Evolutionary conservation across 2,888 invertebrate genomes (phyloP), one percentile per base, ranked within the genome.

Genomic region (Phalangium opilio): DNA sequence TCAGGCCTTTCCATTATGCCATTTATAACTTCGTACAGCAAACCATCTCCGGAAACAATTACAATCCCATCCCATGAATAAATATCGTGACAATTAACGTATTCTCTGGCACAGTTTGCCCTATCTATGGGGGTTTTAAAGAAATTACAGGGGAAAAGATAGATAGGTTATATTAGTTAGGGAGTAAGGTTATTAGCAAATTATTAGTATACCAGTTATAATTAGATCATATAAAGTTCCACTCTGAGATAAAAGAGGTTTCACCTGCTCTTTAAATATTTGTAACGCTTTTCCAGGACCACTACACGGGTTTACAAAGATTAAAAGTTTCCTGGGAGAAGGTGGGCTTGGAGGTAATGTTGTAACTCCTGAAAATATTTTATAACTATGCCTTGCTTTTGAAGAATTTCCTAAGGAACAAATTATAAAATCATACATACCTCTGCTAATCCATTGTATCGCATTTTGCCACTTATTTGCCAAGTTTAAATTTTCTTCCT

Each of bases 281-380:
- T 83, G 79, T 18, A 84, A 73, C 2, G 85, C 87, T 66, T 83
- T 83, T 1, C 95, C 95, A 0, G 86, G 78, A 0, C 96, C 96
- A 45, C 91, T 89, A 63, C 85, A 85, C 0, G 96, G 96, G 70
- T 95, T 96, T 47, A 95, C 71, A 43, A 96, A 70, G 17, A 93
- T 75, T 45, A 93, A 69, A 48, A 87, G 51, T 42, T 53, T 55
- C 36, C 44, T 46, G 14, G 45, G 39, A 17, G 39, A 34, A 21
- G 51, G 53, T 21, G 38, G 32, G 18, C 15, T 38, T 38, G 38
- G 38, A n/a, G 15, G 18, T 18, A 15, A 17, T 10, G 3, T 17
- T 17, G 18, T 15, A 36, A 36, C 14, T 7, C 14, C 14, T 17
- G 2, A 38, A 3, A 38, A n/a, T n/a, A n/a, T 38, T 38, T 3